A percentile compares a stretch with the other conserved stretches of the same genome.
These are phyloP conservation scores for Drosophila baimaii DNA, from an alignment of 1,140 invertebrate genomes.

Conservation along the genomic window DNA sequence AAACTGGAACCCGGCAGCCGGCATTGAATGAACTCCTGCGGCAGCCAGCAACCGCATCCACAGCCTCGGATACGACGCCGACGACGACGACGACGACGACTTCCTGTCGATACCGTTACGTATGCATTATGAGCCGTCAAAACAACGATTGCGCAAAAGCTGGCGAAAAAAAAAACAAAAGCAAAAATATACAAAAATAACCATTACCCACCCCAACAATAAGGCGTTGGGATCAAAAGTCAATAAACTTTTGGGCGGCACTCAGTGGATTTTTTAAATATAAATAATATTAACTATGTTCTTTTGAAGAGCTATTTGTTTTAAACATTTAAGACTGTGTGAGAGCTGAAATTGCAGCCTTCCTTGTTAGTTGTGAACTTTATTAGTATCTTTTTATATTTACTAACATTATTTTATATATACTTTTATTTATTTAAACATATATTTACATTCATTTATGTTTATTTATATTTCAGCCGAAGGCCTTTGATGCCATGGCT, in stretches of 20 bases:
- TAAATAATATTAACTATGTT: no score
- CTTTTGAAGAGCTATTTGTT: no score
- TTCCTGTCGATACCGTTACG: slow-evolving; percentile 79
- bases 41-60: slow-evolving; percentile 14
- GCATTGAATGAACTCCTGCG: slow-evolving; percentile 67
- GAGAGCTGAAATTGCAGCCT: not conserved
- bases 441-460: no score
- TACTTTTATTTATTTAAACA: no score
- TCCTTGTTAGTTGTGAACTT: no score
- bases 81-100: slow-evolving; percentile 47
- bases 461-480: no score
- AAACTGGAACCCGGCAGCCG: slow-evolving; percentile 54
- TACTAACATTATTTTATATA: not conserved
- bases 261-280: slow-evolving; percentile 65
- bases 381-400: not conserved
- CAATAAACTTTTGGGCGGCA: slow-evolving; percentile 72
- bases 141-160: slow-evolving; percentile 50
- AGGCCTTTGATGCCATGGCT: no score
- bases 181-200: slow-evolving; percentile 24
- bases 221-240: slow-evolving; percentile 82
- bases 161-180: slow-evolving; percentile 33
- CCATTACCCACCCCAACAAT: slow-evolving; percentile 83
- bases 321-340: not conserved
- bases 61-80: slow-evolving; percentile 7
- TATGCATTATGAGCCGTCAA: slow-evolving; percentile 65